Percentiles rank a stretch among this genome's conserved stretches.
Evolutionary conservation across 2,113 vertebrate genomes (phyloP).

Genomic region (Zosterops borbonicus): DNA sequence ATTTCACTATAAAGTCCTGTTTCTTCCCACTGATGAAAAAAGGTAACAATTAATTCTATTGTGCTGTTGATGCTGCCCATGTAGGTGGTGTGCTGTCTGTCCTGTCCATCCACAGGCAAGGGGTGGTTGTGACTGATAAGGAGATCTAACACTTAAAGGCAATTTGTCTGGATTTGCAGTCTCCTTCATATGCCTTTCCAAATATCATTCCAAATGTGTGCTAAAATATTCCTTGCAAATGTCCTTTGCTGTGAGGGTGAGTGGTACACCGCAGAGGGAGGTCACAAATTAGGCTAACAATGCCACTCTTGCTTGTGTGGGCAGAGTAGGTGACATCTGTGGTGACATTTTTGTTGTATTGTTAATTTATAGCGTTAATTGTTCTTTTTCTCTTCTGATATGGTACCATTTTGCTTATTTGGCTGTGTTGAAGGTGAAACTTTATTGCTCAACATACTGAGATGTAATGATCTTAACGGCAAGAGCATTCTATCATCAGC

Average conservation of each 20-base stretch:
- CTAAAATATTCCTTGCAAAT: not conserved
- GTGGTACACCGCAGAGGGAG: not conserved
- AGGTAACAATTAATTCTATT: not conserved
- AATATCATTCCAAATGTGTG: not conserved
- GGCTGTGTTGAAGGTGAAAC: not conserved
- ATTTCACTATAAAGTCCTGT: not conserved
- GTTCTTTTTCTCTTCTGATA: not conserved
- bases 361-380: not conserved
- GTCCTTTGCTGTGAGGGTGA: not conserved
- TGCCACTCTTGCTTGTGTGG: not conserved
- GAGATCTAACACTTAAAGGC: not conserved
- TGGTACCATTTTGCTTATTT: not conserved
- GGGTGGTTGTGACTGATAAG: not conserved
- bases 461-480: not conserved
- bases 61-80: accelerated
- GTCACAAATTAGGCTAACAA: not conserved
- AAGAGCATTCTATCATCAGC: not conserved
- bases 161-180: not conserved
- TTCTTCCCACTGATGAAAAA: not conserved
- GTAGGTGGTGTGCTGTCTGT: not conserved
- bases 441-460: not conserved
- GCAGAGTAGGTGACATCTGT: not conserved
- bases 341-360: not conserved
- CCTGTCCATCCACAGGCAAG: not conserved
- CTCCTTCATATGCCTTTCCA: not conserved